phyloP scores from a whole-genome alignment of 2,113 vertebrate species.

The Xenotilapia leptura region DNA sequence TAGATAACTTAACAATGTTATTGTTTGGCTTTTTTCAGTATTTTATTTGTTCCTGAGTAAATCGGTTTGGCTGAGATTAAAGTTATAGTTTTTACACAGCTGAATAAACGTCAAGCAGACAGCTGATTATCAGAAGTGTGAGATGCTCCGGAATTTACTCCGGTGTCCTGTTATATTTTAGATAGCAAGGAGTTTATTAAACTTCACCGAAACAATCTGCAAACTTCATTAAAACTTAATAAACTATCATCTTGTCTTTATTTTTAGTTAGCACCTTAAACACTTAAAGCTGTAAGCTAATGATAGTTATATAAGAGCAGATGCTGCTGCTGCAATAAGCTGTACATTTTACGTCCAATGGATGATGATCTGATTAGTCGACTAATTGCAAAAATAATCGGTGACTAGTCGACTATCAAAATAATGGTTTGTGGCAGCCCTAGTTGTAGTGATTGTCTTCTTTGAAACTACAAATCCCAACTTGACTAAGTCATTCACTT shows the following conservation, averaged over 20 bases:
- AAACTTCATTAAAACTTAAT: accelerated
- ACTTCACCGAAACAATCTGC: too few species aligned
- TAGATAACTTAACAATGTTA: too few species aligned
- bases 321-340: neutral
- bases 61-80: too few species aligned
- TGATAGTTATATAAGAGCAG: neutral
- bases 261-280: accelerated
- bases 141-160: too few species aligned
- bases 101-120: too few species aligned
- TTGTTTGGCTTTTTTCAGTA: too few species aligned
- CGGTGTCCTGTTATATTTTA: too few species aligned
- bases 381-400: neutral
- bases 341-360: accelerated
- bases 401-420: neutral
- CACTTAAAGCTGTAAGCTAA: neutral
- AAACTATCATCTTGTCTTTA: too few species aligned
- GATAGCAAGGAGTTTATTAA: too few species aligned
- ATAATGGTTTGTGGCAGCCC: accelerated
- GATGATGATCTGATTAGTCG: neutral
- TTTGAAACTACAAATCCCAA: neutral
- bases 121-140: too few species aligned
- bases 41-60: too few species aligned
- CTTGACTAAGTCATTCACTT: neutral
- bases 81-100: too few species aligned
- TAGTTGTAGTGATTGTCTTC: neutral